Evolutionary conservation across 2,797 vertebrate genomes (phyloP).

Genomic region (Poecile montanus): DNA sequence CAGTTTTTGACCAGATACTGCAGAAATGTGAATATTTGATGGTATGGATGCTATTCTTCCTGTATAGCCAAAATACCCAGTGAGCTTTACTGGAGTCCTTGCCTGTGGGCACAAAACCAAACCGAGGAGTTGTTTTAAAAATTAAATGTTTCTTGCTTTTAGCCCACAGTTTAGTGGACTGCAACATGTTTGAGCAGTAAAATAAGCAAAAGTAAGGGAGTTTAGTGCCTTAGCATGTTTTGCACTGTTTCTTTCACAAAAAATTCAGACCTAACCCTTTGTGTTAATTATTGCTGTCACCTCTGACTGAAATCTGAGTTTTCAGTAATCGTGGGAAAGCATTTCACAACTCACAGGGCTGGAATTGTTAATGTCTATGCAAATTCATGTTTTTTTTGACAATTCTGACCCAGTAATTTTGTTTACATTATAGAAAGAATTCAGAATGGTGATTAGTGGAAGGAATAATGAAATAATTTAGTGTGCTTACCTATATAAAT

Average conservation of each 20-base stretch:
- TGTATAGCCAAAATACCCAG: background rate
- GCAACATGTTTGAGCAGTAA: background rate
- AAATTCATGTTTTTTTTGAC: background rate
- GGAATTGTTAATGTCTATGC: background rate
- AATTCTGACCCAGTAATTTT: background rate
- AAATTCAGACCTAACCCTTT: background rate
- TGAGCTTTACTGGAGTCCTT: background rate
- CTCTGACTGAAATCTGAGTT: background rate
- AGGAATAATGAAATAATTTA: background rate
- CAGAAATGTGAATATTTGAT: background rate
- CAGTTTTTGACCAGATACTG: background rate
- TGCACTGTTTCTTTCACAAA: background rate
- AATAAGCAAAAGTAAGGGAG: background rate
- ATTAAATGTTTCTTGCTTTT: background rate
- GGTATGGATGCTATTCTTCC: background rate
- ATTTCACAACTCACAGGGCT: background rate
- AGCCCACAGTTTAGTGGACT: background rate
- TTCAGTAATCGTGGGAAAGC: background rate
- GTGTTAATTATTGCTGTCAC: background rate
- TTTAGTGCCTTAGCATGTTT: background rate
- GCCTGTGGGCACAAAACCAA: background rate
- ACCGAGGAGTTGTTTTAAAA: background rate
- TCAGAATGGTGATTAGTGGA: background rate
- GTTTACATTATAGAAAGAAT: background rate
- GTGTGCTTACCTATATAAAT: background rate